Evolutionary conservation across 2,113 vertebrate species (phyloP), one percentile per base, ranked within the genome.

Genomic region (Chaenocephalus aceratus): DNA sequence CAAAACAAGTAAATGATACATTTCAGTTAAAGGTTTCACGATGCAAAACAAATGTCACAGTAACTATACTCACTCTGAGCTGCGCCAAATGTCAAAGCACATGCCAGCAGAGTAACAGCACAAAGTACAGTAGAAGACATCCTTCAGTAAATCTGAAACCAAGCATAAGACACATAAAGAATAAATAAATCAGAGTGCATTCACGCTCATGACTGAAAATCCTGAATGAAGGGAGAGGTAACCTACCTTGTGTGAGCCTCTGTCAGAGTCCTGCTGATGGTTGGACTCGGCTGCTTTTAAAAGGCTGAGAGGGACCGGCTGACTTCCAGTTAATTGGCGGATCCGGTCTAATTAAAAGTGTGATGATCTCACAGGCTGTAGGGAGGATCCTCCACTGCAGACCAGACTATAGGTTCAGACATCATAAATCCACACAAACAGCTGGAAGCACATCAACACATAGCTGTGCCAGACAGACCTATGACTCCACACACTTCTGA

Each of bases 391-490:
- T 77, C 44, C 1, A 15, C 49, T 41, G 36, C 51, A 21, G 65
- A 13, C 52, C 86, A 76, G 77, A 83, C 81, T 34, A 34, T 15
- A 52, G 63, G 72, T 87, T 78, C 82, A 88, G 91, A 91, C 92
- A 56, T 23, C 75, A 62, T 18, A 63, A 72, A 51, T 87, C 46
- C 78, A 75, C 75, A 77, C 65, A 83, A 86, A 86, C 89, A 89
- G 66, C 87, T 94, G 90, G 87, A 92, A 90, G 88, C 64, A 88
- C 88, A 85, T 86, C 89, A 91, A 89, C 85, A 78, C 83, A 82
- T 61, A 64, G 86, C 80, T 72, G 86, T 84, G 88, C 88, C 87
- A 89, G 86, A 67, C 64, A 87, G 84, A 86, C 79, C 7, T 49
- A 45, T 81, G 80, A 90, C 87, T 81, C 87, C 83, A 91, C 79